Conservation (phyloP, 2,888 invertebrate genomes). For the Rhodophaea formosa region DNA sequence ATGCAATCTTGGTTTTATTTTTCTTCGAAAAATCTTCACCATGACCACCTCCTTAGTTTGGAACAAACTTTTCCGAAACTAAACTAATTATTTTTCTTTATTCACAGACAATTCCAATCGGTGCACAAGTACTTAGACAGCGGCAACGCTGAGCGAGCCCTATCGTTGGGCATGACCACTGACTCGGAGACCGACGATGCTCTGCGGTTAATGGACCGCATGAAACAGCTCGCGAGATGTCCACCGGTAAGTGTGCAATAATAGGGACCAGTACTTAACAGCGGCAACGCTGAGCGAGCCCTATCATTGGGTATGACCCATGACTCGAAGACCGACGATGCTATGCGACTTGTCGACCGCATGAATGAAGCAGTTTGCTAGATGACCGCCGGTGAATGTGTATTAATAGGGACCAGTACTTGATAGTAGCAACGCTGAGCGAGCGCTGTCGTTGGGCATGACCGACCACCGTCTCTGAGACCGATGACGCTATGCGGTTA, state of each 20-base stretch:
- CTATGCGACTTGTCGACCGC: conserved; percentile 71
- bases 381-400: conserved; percentile 70
- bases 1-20: too few relatives aligned
- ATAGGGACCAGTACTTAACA: too few relatives aligned
- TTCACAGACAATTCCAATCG: conserved; percentile 65
- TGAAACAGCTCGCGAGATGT: conserved; percentile 69
- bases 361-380: conserved; percentile 72
- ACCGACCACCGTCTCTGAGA: too few relatives aligned
- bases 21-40: too few relatives aligned
- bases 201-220: conserved; percentile 70
- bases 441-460: too few relatives aligned
- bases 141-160: conserved; percentile 56
- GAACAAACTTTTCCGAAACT: too few relatives aligned
- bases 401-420: too few relatives aligned
- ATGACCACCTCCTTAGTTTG: too few relatives aligned
- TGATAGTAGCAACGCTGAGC: too few relatives aligned
- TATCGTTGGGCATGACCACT: conserved; percentile 65
- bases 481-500: too few relatives aligned
- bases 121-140: conserved; percentile 65
- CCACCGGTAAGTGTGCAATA: conserved; percentile 53
- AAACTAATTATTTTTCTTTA: too few relatives aligned
- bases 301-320: conserved; percentile 66
- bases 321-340: conserved; percentile 73
- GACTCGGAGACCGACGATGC: conserved; percentile 75
- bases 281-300: conserved; percentile 37